Evolutionary conservation across 2,888 invertebrate genomes (phyloP).

Genomic region (Nyleta sp.): DNA sequence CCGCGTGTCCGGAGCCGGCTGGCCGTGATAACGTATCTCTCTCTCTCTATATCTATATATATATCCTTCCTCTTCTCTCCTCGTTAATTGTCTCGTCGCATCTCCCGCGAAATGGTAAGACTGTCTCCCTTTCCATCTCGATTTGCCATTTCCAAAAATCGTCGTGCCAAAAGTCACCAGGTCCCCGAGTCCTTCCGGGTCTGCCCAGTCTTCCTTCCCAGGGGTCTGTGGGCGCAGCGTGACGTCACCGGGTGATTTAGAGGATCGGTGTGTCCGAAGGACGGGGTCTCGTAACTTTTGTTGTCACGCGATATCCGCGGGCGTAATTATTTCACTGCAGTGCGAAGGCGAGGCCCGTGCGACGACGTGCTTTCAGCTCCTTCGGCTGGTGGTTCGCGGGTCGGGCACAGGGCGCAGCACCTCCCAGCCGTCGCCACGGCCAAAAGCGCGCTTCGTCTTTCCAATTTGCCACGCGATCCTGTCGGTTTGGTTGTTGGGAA

Average conservation of each 20-base stretch:
- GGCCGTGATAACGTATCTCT: conserved; percentile 57
- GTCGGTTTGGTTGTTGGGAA: too few species aligned
- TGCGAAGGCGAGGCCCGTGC: conserved; percentile 45
- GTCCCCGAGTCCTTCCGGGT: neutral
- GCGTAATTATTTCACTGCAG: conserved; percentile 60
- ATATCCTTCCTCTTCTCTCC: conserved; percentile 13
- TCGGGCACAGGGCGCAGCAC: conserved; percentile 73
- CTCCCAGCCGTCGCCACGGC: too few species aligned
- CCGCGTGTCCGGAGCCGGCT: conserved; percentile 69
- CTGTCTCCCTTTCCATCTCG: neutral
- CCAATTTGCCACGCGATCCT: too few species aligned
- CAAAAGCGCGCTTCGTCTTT: too few species aligned
- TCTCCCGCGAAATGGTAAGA: conserved; percentile 76
- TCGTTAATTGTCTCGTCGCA: conserved; percentile 59
- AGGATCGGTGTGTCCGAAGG: conserved; percentile 36
- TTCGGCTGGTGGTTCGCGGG: conserved; percentile 14
- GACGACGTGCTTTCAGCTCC: conserved; percentile 2
- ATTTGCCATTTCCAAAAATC: too few species aligned
- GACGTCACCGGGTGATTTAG: conserved; percentile 26
- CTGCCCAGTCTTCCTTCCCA: too few species aligned
- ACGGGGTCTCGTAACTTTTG: conserved; percentile 32
- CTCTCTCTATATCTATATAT: too few species aligned
- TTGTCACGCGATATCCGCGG: conserved; percentile 53
- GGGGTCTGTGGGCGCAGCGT: neutral
- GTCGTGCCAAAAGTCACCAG: neutral